Percentiles rank a stretch among this genome's conserved stretches.
Conservation (phyloP, 2,888 invertebrate species). For the Diadegma fenestrale region DNA sequence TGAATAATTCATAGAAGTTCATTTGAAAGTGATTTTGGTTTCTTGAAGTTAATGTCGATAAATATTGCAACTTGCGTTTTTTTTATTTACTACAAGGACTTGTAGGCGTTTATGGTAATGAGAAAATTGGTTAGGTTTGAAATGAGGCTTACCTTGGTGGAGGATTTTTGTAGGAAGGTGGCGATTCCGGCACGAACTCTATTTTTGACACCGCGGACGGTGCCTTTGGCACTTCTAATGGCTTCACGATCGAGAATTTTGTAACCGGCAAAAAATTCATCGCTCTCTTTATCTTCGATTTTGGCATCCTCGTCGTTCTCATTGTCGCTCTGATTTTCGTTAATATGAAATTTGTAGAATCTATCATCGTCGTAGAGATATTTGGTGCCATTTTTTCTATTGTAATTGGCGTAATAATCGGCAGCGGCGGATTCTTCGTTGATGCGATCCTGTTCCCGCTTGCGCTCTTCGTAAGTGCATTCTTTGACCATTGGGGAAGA, state of each 20-base stretch:
- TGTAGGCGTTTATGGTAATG: background rate
- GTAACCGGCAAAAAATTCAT: conserved; percentile 92
- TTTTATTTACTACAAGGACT: background rate
- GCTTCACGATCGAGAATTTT: conserved; percentile 91
- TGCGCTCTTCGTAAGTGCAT: conserved; percentile 89
- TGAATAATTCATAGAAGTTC: background rate
- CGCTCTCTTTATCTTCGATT: conserved; percentile 85
- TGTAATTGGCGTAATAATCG: conserved; percentile 74
- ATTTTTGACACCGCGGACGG: conserved; percentile 97
- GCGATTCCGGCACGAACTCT: conserved; percentile 97
- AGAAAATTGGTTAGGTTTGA: background rate
- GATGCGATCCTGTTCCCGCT: conserved; percentile 85
- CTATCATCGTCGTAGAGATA: conserved; percentile 91
- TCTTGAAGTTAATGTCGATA: background rate
- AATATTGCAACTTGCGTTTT: background rate
- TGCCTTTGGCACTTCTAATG: conserved; percentile 96
- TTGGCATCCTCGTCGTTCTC: conserved; percentile 79
- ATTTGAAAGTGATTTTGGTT: background rate
- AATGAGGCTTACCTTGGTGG: conserved; percentile 89
- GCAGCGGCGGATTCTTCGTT: conserved; percentile 74
- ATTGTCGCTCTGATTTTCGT: conserved; percentile 87
- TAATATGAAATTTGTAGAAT: conserved; percentile 93
- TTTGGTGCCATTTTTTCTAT: conserved; percentile 85
- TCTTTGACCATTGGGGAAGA: conserved; percentile 86
- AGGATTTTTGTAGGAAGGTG: conserved; percentile 95